A percentile compares a stretch with the other conserved stretches of the same genome.
Conservation (phyloP, 1,140 invertebrate genomes). For the Drosophila pruinosa region DNA sequence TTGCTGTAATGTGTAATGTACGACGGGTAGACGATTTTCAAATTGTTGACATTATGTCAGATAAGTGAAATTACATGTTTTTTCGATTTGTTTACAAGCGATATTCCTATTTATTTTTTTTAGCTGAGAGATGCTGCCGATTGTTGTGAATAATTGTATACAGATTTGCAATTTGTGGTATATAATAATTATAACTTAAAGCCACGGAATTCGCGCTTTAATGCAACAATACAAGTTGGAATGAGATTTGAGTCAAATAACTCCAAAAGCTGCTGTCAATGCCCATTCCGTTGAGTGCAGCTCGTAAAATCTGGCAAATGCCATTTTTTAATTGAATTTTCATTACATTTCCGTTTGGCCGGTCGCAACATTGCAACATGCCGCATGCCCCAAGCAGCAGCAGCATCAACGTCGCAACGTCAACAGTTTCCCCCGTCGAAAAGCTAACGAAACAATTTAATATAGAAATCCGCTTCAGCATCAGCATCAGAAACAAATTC, state of each 20-base stretch:
- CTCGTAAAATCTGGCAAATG: slow-evolving; percentile 71
- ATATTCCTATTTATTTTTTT: background rate
- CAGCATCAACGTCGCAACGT: background rate
- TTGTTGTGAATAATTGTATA: slow-evolving; percentile 7
- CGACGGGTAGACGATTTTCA: slow-evolving; percentile 46
- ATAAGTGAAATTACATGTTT: slow-evolving; percentile 81
- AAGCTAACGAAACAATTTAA: slow-evolving; percentile 59
- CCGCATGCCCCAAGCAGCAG: slow-evolving; percentile 12
- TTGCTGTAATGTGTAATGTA: slow-evolving; percentile 40
- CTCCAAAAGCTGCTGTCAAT: slow-evolving; percentile 13
- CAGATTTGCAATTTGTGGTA: slow-evolving; percentile 3
- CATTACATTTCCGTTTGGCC: slow-evolving; percentile 77
- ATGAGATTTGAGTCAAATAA: slow-evolving; percentile 26
- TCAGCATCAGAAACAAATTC: background rate
- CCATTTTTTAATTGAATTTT: slow-evolving; percentile 81
- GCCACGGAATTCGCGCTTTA: no score
- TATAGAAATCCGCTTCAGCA: slow-evolving; percentile 21
- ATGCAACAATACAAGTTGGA: no score
- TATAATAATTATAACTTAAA: slow-evolving; percentile 13
- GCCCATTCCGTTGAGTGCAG: slow-evolving; percentile 1
- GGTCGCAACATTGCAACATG: slow-evolving; percentile 32
- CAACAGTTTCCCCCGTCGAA: slow-evolving; percentile 4
- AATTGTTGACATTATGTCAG: slow-evolving; percentile 75
- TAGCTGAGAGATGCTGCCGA: background rate
- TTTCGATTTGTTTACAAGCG: slow-evolving; percentile 55